Evolutionary conservation across 2,888 invertebrate genomes (phyloP).

Genomic region (Elegia similella): DNA sequence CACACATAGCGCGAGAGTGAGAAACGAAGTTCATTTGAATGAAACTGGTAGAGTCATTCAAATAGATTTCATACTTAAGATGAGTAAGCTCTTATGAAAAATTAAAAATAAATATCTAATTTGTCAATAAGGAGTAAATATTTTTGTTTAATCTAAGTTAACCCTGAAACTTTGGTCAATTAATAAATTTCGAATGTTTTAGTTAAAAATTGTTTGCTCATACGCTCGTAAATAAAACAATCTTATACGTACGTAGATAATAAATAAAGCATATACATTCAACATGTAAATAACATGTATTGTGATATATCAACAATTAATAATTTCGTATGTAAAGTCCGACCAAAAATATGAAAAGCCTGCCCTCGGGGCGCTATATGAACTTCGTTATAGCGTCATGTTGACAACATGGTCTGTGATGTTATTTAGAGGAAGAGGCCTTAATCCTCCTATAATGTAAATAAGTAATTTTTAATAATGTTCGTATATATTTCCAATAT

Average conservation of each 20-base stretch:
- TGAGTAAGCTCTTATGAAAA: background rate
- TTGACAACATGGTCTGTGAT: too few species aligned
- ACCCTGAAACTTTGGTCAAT: slow-evolving; percentile 56
- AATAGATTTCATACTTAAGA: background rate
- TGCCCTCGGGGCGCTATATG: too few species aligned
- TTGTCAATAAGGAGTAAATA: background rate
- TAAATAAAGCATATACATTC: background rate
- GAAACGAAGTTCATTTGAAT: background rate
- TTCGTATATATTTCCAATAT: too few species aligned
- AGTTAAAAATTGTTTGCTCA: background rate
- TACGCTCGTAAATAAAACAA: background rate
- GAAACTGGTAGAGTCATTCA: background rate
- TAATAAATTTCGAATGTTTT: slow-evolving; percentile 4
- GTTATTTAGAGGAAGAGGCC: too few species aligned
- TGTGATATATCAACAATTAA: too few species aligned
- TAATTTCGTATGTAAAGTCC: too few species aligned
- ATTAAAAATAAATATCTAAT: background rate
- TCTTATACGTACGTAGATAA: background rate
- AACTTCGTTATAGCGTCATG: too few species aligned
- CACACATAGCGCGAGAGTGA: background rate
- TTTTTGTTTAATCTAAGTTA: slow-evolving; percentile 26
- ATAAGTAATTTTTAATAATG: too few species aligned
- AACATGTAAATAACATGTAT: background rate
- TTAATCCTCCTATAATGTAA: too few species aligned
- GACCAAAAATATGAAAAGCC: too few species aligned